These are phyloP conservation scores for Lasioglossum morio DNA, from an alignment of 2,888 invertebrate genomes.

Conservation along the genomic window DNA sequence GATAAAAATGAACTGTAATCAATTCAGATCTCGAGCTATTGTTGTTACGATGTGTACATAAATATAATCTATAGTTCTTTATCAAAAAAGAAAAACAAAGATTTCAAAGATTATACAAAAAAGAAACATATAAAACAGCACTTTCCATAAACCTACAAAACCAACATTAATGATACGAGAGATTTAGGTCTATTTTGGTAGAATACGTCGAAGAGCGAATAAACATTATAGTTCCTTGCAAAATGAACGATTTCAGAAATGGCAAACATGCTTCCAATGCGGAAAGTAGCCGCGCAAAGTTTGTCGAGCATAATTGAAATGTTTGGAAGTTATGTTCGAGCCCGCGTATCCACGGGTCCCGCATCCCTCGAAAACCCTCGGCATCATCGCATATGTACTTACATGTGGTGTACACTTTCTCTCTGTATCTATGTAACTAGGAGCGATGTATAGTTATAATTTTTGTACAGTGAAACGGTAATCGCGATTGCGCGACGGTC, in stretches of 20 bases:
- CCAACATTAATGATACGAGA: background rate
- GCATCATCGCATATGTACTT: constrained; percentile 45
- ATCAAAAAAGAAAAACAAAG: too few relatives aligned
- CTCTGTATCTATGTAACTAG: constrained; percentile 73
- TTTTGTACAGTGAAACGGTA: constrained; percentile 71
- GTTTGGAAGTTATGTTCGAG: background rate
- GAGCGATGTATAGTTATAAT: constrained; percentile 72
- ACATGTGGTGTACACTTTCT: constrained; percentile 60
- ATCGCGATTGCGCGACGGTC: constrained; percentile 54
- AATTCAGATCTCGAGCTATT: too few relatives aligned
- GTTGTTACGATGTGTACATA: too few relatives aligned
- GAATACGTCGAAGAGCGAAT: background rate
- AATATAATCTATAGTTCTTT: too few relatives aligned
- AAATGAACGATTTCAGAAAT: background rate
- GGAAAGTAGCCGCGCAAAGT: background rate
- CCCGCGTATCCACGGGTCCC: background rate
- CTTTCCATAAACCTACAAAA: background rate
- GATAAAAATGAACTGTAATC: background rate
- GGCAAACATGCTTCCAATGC: background rate
- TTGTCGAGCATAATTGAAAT: background rate
- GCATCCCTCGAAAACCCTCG: constrained; percentile 28
- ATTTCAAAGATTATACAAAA: too few relatives aligned
- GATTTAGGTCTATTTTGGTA: background rate
- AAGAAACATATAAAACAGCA: background rate
- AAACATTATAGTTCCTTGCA: background rate